Conservation (phyloP, 2,797 vertebrate species). For the Heterohyrax brucei region DNA sequence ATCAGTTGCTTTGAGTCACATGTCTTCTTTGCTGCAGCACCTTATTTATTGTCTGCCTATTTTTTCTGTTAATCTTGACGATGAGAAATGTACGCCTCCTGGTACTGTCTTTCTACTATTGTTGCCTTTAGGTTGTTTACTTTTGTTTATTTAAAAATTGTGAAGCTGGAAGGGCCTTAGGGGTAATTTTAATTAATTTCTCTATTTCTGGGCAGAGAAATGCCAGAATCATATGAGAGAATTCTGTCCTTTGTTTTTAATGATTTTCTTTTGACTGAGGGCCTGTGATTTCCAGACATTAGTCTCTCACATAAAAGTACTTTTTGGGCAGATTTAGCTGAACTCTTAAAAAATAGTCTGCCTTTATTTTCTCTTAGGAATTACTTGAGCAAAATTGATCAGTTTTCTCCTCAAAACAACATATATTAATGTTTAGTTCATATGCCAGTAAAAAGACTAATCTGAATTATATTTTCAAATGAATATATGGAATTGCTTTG, state of each 20-base stretch:
- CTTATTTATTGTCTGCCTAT: slow-evolving; percentile 22
- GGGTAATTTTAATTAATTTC: slow-evolving; percentile 41
- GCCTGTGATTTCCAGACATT: not conserved
- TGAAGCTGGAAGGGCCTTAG: slow-evolving; percentile 8
- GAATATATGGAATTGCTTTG: slow-evolving; percentile 4
- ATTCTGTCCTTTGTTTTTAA: not conserved
- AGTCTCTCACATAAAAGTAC: slow-evolving; percentile 24
- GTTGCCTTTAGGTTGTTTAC: not conserved
- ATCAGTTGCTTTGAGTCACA: slow-evolving; percentile 42
- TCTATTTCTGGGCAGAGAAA: slow-evolving; percentile 57
- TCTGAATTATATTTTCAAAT: slow-evolving; percentile 26
- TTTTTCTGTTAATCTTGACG: slow-evolving; percentile 36
- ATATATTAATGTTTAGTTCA: not conserved
- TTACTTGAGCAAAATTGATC: slow-evolving; percentile 27
- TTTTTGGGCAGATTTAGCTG: not conserved
- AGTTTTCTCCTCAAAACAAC: slow-evolving; percentile 6
- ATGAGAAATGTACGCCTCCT: not conserved
- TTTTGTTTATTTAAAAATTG: slow-evolving; percentile 48
- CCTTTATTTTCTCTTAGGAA: slow-evolving; percentile 45
- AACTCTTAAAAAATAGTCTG: slow-evolving; percentile 35
- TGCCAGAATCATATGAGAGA: not conserved
- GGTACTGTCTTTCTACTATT: slow-evolving; percentile 35
- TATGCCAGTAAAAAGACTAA: slow-evolving; percentile 15
- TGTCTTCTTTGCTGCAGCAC: not conserved
- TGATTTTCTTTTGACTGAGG: slow-evolving; percentile 45